Evolutionary conservation across 2,888 invertebrate genomes (phyloP), one percentile per base, ranked within the genome.

Genomic region (Dynastes tityus): DNA sequence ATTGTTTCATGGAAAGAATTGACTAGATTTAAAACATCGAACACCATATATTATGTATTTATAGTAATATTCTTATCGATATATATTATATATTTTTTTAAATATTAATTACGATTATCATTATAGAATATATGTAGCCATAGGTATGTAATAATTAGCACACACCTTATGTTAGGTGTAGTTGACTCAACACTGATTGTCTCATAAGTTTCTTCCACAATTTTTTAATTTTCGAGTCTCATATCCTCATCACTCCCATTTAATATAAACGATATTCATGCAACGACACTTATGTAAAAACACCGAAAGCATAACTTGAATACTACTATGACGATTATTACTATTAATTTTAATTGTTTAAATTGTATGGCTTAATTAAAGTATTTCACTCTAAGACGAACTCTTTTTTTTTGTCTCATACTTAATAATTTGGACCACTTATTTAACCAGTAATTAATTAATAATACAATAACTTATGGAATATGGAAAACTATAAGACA

Each of bases 11-110:
- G 11, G 45, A 73, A 22, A 73, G 40, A 73, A 73, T 73, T 73
- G 73, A 73, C 73, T 73, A 73, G 73, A 73, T 61, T 45, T 73
- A 61, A 73, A 40, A 73, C 73, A 73, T 73, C 73, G 73, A 73
- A 73, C 73, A 73, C 73, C 73, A 61, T 73, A 55, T 55, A 55
- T 55, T 55, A 55, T 16, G 6, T 55, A 55, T 55, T 55, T 55
- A n/a, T 67, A 65, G 37, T 64, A 70, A 71, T 73, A 73, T 61
- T 61, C 61, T 61, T 61, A 73, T 45, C 32, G n/a, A 32, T 71
- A 70, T 45, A 65, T 40, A 70, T 55, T 32, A 51, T 70, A 71
- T 71, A 16, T 55, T 68, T 32, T 65, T 37, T 16, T 45, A 16
- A 67, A 27, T 68, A 49, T 61, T 61, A 61, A 55, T 61, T 61